Conservation (phyloP, 2,113 vertebrate genomes). For the Pedionomus torquatus region DNA sequence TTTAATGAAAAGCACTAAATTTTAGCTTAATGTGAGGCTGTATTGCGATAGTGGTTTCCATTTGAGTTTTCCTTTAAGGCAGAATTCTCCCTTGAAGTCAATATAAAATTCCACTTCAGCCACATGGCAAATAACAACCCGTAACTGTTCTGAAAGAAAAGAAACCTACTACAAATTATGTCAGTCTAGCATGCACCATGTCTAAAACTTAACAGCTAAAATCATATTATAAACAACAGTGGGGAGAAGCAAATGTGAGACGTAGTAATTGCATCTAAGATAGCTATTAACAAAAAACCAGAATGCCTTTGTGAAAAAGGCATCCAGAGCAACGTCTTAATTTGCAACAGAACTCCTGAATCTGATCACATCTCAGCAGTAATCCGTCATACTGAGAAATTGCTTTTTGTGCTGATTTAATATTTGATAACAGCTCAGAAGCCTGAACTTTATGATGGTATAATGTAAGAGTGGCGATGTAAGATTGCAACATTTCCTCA, state of each 20-base stretch:
- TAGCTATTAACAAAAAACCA: neutral
- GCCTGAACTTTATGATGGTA: neutral
- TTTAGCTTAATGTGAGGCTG: neutral
- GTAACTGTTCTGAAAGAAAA: neutral
- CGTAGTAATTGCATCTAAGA: neutral
- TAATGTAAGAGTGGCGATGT: neutral
- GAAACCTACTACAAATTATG: neutral
- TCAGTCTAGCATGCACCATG: neutral
- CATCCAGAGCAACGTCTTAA: neutral
- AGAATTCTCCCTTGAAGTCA: neutral
- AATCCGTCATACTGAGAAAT: slow-evolving; percentile 31
- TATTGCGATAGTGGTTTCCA: neutral
- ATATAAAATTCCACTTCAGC: neutral
- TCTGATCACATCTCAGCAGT: neutral
- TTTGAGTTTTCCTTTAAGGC: neutral
- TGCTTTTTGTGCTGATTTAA: slow-evolving; percentile 20
- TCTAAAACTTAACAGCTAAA: neutral
- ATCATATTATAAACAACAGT: neutral
- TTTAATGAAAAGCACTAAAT: neutral
- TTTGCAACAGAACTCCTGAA: neutral
- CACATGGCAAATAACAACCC: neutral
- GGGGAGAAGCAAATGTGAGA: neutral
- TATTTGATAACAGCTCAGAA: neutral
- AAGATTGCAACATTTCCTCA: neutral
- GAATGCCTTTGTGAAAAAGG: neutral